Percentiles rank a stretch among this genome's conserved stretches.
Evolutionary conservation across 2,113 vertebrate species (phyloP).

Genomic region (Misgurnus anguillicaudatus): DNA sequence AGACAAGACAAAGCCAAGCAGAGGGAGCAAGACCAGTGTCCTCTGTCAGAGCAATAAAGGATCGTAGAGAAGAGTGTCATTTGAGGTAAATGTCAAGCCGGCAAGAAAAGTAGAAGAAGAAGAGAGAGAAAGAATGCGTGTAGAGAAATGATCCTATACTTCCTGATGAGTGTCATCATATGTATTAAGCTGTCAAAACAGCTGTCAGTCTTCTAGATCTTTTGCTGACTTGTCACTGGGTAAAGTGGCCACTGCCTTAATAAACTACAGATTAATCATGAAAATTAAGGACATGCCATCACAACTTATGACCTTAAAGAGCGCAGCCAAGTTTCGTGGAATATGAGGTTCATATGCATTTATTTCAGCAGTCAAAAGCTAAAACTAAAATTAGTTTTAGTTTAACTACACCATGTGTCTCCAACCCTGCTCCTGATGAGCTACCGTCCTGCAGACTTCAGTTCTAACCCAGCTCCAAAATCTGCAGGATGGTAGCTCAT

Average conservation of each 20-base stretch:
- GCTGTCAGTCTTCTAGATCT: conserved; percentile 1
- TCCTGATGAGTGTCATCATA: background rate
- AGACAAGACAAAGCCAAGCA: conserved; percentile 12
- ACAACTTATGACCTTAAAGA: background rate
- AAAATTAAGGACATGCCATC: background rate
- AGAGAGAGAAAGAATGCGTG: background rate
- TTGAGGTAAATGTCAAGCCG: conserved; percentile 20
- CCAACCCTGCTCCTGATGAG: too few species aligned
- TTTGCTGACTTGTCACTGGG: background rate
- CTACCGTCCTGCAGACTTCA: too few species aligned
- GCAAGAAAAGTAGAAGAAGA: background rate
- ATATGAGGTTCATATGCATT: background rate
- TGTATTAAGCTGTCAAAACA: conserved; percentile 19
- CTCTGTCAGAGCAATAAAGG: conserved; percentile 21
- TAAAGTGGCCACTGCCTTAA: background rate
- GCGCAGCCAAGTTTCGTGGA: background rate
- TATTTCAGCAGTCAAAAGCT: background rate
- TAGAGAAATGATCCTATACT: background rate
- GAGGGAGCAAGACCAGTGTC: conserved; percentile 4
- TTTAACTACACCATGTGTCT: too few species aligned
- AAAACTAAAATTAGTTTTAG: background rate
- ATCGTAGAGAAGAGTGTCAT: conserved; percentile 17
- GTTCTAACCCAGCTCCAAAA: too few species aligned
- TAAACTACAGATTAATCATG: conserved; percentile 3
- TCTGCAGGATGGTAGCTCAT: too few species aligned